Evolutionary conservation across 2,797 vertebrate genomes (phyloP).

Genomic region (Catamblyrhynchus diadema): DNA sequence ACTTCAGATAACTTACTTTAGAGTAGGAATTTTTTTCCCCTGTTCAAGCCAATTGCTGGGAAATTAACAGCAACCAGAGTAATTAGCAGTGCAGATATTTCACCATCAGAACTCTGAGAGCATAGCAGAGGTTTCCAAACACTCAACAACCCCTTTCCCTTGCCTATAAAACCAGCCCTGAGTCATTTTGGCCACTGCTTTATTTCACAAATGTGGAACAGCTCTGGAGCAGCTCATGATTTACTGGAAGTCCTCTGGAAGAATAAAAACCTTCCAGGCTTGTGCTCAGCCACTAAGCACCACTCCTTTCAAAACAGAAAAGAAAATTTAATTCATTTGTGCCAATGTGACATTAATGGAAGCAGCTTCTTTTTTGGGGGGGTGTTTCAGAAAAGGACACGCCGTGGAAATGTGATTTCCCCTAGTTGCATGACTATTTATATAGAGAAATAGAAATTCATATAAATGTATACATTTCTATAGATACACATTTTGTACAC

Average conservation of each 20-base stretch:
- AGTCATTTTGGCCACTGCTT: background rate
- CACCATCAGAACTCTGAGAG: background rate
- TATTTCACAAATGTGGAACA: background rate
- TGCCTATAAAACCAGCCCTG: constrained; percentile 1
- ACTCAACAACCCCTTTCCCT: background rate
- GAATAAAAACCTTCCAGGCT: background rate
- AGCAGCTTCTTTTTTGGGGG: background rate
- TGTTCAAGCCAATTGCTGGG: background rate
- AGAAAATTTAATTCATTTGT: background rate
- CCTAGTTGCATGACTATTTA: constrained; percentile 38
- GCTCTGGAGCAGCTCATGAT: constrained; percentile 14
- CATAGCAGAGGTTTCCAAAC: background rate
- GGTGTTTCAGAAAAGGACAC: background rate
- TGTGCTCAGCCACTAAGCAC: background rate
- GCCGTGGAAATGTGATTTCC: background rate
- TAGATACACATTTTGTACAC: constrained; percentile 60
- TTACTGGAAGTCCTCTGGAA: background rate
- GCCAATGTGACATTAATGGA: background rate
- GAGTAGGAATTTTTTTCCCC: background rate
- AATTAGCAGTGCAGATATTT: background rate
- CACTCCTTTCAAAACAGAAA: background rate
- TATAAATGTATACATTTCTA: constrained; percentile 64
- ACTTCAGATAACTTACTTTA: background rate
- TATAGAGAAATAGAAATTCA: constrained; percentile 67
- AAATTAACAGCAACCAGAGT: background rate